Percentiles rank a stretch among this genome's conserved stretches.
These are phyloP conservation scores for Nymphicus hollandicus DNA, from an alignment of 2,113 vertebrate genomes.

Conservation along the genomic window DNA sequence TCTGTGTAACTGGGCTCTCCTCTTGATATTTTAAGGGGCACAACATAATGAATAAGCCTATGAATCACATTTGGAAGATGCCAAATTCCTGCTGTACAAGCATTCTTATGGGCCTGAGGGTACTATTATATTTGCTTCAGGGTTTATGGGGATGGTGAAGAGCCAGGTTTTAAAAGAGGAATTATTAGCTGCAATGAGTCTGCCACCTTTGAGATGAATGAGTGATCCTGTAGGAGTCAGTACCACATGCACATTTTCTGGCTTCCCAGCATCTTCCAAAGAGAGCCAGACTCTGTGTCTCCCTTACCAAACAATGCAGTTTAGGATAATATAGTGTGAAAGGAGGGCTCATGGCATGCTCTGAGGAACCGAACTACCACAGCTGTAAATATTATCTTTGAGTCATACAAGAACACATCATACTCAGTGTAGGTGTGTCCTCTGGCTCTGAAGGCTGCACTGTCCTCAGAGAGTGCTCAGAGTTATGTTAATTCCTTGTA, in stretches of 20 bases:
- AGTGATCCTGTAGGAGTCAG: neutral
- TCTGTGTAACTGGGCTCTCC: neutral
- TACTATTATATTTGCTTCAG: constrained; percentile 4
- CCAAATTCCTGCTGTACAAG: neutral
- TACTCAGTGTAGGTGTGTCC: neutral
- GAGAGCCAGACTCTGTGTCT: neutral
- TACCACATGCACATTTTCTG: neutral
- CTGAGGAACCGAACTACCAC: neutral
- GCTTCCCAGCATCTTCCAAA: neutral
- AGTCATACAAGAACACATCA: neutral
- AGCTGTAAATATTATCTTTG: constrained; percentile 40
- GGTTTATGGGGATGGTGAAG: constrained; percentile 14
- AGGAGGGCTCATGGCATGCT: neutral
- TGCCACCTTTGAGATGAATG: neutral
- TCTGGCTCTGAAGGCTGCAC: neutral
- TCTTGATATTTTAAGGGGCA: neutral
- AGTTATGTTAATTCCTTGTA: neutral
- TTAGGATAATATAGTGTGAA: neutral
- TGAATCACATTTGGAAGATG: constrained; percentile 4
- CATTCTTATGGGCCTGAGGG: constrained; percentile 3
- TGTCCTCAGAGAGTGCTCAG: neutral
- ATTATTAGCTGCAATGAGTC: constrained; percentile 13
- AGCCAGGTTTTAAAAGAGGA: constrained; percentile 32
- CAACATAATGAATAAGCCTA: neutral
- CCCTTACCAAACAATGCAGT: neutral